Evolutionary conservation across 2,797 vertebrate species (phyloP).

Genomic region (Odontamblyopus rebecca): DNA sequence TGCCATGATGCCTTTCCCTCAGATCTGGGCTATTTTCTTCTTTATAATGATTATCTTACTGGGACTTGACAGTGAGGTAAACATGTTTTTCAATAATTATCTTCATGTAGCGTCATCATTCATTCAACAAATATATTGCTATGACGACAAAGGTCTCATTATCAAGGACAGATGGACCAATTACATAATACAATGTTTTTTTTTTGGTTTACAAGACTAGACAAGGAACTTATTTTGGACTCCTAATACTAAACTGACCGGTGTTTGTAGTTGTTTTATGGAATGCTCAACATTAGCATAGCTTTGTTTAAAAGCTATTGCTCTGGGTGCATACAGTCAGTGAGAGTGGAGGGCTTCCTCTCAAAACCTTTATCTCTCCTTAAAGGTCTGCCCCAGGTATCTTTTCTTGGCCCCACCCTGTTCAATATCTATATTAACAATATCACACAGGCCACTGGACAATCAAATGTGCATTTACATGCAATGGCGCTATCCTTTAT

Average conservation of each 20-base stretch:
- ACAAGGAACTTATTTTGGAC: not conserved
- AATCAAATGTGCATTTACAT: no score
- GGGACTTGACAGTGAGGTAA: slow-evolving; percentile 81
- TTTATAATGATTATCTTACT: slow-evolving; percentile 83
- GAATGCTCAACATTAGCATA: no score
- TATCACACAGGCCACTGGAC: no score
- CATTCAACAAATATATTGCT: not conserved
- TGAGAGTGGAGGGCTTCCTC: no score
- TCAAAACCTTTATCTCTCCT: no score
- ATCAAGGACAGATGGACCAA: not conserved
- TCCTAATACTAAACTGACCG: not conserved
- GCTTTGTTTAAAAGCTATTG: no score
- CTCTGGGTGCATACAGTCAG: no score
- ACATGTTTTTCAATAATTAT: slow-evolving; percentile 1
- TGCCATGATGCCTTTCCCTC: slow-evolving; percentile 83
- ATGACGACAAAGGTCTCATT: not conserved
- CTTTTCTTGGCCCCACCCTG: no score
- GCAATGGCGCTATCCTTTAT: no score
- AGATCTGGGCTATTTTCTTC: slow-evolving; percentile 80
- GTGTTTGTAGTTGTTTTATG: not conserved
- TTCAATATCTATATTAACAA: no score
- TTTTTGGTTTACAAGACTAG: not conserved
- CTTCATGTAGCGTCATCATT: not conserved
- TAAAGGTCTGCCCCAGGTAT: no score
- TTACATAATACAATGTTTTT: no score